Conservation (phyloP, 2,113 vertebrate genomes). For the Calyptomena viridis region DNA sequence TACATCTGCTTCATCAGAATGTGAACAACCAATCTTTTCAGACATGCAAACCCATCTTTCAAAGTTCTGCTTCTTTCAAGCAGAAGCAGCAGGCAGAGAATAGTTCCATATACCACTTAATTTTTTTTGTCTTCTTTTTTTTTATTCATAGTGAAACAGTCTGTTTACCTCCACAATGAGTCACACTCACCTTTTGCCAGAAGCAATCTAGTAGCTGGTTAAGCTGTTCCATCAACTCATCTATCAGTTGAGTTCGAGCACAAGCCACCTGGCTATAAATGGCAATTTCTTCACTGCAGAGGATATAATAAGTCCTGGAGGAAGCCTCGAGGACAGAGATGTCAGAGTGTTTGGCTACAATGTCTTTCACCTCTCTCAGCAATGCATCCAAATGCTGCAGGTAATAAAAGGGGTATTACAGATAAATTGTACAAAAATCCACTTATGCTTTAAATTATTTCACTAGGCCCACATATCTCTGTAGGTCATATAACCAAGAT, state of each 20-base stretch:
- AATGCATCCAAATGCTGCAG: slow-evolving; percentile 77
- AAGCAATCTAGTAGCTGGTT: slow-evolving; percentile 65
- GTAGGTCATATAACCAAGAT: not conserved
- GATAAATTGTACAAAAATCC: not conserved
- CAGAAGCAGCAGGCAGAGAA: not conserved
- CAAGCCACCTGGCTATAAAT: slow-evolving; percentile 48
- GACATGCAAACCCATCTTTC: not conserved
- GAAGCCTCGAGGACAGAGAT: slow-evolving; percentile 79
- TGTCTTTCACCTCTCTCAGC: slow-evolving; percentile 74
- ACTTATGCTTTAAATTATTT: not conserved
- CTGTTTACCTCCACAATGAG: not conserved
- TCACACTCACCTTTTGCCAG: slow-evolving; percentile 70
- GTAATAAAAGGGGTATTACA: not conserved
- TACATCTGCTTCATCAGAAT: not conserved
- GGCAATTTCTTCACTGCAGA: slow-evolving; percentile 71
- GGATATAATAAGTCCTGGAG: slow-evolving; percentile 75
- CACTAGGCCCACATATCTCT: not conserved
- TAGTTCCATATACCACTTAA: not conserved
- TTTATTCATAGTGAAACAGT: not conserved
- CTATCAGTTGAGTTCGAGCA: slow-evolving; percentile 76
- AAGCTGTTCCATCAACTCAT: slow-evolving; percentile 76
- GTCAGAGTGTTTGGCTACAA: slow-evolving; percentile 72
- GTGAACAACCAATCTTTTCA: not conserved
- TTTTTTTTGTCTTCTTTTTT: not conserved
- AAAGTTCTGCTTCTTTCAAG: not conserved